Evolutionary conservation across 2,113 vertebrate genomes (phyloP).

Genomic region (Morone chrysops): DNA sequence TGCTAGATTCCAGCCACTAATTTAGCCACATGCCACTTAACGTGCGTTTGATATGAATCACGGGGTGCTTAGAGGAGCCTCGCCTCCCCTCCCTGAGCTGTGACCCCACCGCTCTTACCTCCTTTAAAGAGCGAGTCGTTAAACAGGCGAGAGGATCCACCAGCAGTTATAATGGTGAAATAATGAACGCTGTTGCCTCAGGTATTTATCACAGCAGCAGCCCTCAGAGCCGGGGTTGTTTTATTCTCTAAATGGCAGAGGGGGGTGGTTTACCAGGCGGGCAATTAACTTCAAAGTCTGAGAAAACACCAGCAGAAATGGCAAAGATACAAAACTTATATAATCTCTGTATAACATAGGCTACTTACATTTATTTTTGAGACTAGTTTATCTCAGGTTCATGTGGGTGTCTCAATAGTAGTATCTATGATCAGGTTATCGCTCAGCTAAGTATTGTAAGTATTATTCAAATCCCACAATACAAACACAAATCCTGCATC

Average conservation of each 20-base stretch:
- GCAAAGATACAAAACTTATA: constrained; percentile 12
- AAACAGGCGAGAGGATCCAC: constrained; percentile 74
- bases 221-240: constrained; percentile 21
- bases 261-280: constrained; percentile 40
- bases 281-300: constrained; percentile 49
- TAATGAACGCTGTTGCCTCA: constrained; percentile 68
- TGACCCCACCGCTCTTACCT: constrained; percentile 66
- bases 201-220: constrained; percentile 75
- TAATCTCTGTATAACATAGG: constrained; percentile 11
- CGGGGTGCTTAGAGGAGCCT: constrained; percentile 57
- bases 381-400: neutral
- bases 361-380: constrained; percentile 1
- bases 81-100: neutral
- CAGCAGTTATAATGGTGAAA: constrained; percentile 64
- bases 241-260: constrained; percentile 54
- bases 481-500: constrained; percentile 29
- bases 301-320: constrained; percentile 29
- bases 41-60: constrained; percentile 76
- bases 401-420: neutral
- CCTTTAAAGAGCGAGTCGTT: constrained; percentile 67
- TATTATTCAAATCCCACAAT: constrained; percentile 25
- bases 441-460: neutral
- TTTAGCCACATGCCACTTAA: constrained; percentile 74
- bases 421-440: neutral
- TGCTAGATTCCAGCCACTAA: constrained; percentile 73